Evolutionary conservation across 2,797 vertebrate genomes (phyloP).

Genomic region (Rallus crepitans): DNA sequence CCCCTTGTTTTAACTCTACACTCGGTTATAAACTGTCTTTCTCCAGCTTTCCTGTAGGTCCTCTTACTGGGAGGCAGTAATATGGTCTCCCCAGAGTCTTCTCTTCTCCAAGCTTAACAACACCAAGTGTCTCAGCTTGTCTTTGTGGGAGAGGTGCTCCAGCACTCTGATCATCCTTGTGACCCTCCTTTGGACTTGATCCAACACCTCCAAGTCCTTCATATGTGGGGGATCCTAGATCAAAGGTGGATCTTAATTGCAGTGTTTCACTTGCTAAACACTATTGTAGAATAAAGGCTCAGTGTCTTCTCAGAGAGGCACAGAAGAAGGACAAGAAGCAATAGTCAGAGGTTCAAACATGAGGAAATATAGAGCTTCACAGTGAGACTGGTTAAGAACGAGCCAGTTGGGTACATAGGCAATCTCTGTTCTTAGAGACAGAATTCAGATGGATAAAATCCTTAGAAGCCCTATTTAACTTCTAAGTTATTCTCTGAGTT

Average conservation of each 20-base stretch:
- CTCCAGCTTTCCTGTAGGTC: too few species aligned
- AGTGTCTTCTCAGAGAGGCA: neutral
- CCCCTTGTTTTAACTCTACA: too few species aligned
- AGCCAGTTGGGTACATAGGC: neutral
- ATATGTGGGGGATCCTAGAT: too few species aligned
- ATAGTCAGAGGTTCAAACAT: neutral
- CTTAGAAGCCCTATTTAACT: neutral
- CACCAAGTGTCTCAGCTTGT: too few species aligned
- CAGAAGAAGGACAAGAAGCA: neutral
- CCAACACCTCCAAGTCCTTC: too few species aligned
- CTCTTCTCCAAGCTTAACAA: too few species aligned
- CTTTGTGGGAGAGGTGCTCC: too few species aligned
- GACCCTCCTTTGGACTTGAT: too few species aligned
- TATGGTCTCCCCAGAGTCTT: too few species aligned
- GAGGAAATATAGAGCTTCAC: neutral
- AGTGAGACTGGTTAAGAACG: neutral
- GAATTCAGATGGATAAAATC: neutral
- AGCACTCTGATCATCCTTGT: too few species aligned
- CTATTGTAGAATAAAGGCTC: neutral
- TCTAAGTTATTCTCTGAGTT: neutral
- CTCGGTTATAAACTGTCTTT: too few species aligned
- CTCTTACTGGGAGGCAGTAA: too few species aligned
- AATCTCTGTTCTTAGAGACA: neutral
- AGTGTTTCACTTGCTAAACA: neutral
- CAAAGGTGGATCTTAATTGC: neutral